These are phyloP conservation scores for Tipula vernalis DNA, from an alignment of 2,888 invertebrate species.

Conservation along the genomic window DNA sequence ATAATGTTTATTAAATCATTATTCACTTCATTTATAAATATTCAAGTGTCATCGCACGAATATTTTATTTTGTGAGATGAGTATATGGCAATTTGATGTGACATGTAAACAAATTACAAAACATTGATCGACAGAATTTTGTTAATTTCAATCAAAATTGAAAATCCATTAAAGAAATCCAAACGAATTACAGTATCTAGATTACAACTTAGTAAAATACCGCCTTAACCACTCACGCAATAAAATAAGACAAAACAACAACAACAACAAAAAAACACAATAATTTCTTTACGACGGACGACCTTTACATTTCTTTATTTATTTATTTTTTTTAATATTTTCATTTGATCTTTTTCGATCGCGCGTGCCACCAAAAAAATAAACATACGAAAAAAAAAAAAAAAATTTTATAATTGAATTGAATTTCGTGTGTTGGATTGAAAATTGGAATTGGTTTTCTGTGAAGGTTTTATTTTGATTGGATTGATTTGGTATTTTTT, in stretches of 20 bases:
- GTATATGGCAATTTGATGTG: not conserved
- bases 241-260: not conserved
- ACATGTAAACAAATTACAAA: not conserved
- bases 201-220: not conserved
- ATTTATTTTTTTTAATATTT: not conserved
- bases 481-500: not conserved
- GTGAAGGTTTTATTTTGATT: not conserved
- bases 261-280: no score
- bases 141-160: not conserved
- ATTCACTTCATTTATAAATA: not conserved
- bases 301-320: not conserved
- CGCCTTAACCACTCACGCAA: not conserved
- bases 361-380: not conserved
- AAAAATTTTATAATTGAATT: not conserved
- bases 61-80: not conserved
- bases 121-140: not conserved
- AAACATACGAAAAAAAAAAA: not conserved
- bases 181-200: not conserved
- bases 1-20: no score
- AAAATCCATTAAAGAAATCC: not conserved
- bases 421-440: slow-evolving; percentile 4
- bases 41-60: not conserved
- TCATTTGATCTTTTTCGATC: not conserved
- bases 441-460: not conserved
- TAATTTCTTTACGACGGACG: not conserved